Base-by-base conservation (phyloP, 2,797 vertebrate species). In the Acipenser oxyrinchus region DNA sequence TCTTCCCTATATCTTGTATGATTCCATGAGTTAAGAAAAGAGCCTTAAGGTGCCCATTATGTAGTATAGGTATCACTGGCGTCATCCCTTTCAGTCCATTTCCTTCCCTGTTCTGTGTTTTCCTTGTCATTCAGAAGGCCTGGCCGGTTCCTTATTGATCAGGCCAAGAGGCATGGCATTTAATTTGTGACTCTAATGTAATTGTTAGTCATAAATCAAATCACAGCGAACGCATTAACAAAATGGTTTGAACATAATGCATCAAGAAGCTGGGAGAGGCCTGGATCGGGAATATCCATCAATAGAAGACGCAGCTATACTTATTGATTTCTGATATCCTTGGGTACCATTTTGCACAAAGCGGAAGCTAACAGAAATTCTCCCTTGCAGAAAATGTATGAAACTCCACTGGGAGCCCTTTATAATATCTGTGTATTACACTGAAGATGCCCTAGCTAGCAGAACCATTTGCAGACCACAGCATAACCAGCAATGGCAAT, bases 141-240 rank as follows among this genome's bases (percentile, higher is more conserved):
- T 9, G 51, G 7, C 4, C 7, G 5, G 12, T 12, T 53, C 8
- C 8, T 53, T 58, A 58, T 58, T 58, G 55, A 58, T 58, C 55
- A 58, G 11, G 55, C 13, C 55, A 58, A n/a, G 9, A n/a, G 55
- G 6, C 55, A 58, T 6, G 12, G 55, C 6, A 11, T 11, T 58
- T 11, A 12, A 15, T 58, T 58, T 10, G 55, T 58, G 55, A n/a
- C 11, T 10, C 55, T 58, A 58, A 58, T 11, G 55, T 58, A 58
- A 58, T 58, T 58, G 55, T 58, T 58, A 58, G 55, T 11, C 12
- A 58, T 58, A 58, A 58, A 58, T 58, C 55, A 58, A 58, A 58
- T 58, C 55, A 58, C 10, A 58, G 55, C 9, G 13, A 7, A 10
- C 13, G 55, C 13, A 58, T 58, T 58, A 15, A 58, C 55, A 58